Evolutionary conservation across 2,113 vertebrate species (phyloP), one percentile per base, ranked within the genome.

Genomic region (Pionites leucogaster): DNA sequence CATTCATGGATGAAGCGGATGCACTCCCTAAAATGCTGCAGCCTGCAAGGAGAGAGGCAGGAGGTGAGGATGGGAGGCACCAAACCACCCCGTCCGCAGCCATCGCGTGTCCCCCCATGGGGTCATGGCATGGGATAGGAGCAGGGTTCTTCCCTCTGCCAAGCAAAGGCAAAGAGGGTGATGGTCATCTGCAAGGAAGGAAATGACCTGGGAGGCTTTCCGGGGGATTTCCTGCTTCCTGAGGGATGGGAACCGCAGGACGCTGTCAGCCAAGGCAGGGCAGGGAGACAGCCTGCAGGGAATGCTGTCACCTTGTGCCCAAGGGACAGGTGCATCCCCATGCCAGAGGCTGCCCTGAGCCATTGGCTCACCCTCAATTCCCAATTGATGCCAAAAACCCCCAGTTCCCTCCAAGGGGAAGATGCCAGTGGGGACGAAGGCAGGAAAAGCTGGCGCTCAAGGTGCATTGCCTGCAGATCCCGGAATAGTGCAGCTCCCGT

Each of bases 1-100:
- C 98, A 98, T 47, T 99, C 98, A 1, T 99, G 99, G 93, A 99
- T 99, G 92, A 99, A 99, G 81, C 90, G 88, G 96, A 99, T 99
- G 91, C 98, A 98, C 83, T 99, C 98, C 98, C 98, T 99, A 55
- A 99, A 99, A 97, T 99, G 98, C 79, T 99, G 98, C 74, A 98
- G 95, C 97, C 99, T 99, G 96, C 16, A 41, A 91, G 91, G 65
- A 90, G 82, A 89, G 53, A 76, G 77, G 19, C 29, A 5, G 39
- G 9, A 16, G 53, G 47, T 71, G 67, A 95, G 72, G 11, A 20
- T 5, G 13, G 47, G 4, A 37, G 62, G 24, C 22, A 2, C 44
- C 47, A 3, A 3, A 27, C 68, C 52, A 35, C 28, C 4, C 31
- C 4, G 17, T 8, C 8, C 9, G 3, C 35, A 37, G 15, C 33